A percentile compares a stretch with the other conserved stretches of the same genome.
Evolutionary conservation across 1,140 invertebrate species (phyloP).

Genomic region (Adoxophyes honmai): DNA sequence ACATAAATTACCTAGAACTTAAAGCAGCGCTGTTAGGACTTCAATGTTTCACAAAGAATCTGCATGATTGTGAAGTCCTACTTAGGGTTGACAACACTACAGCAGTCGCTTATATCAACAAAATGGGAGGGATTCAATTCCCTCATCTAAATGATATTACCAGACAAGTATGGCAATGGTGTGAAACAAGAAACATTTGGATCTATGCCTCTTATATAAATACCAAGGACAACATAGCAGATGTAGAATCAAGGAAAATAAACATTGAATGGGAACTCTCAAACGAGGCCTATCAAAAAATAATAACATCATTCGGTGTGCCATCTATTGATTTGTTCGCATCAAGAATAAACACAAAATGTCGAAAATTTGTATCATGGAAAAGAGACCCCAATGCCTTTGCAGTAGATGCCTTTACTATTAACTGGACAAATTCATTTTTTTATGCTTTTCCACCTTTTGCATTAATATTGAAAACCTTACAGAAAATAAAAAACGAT

Average conservation of each 20-base stretch:
- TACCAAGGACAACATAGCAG: no score
- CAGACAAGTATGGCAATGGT: conserved; percentile 12
- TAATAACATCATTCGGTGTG: conserved; percentile 16
- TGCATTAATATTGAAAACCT: conserved; percentile 7
- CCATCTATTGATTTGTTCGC: conserved; percentile 34
- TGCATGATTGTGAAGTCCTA: no score
- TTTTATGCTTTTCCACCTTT: conserved; percentile 19
- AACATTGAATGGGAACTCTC: conserved; percentile 31
- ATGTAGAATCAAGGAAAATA: conserved; percentile 27
- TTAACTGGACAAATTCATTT: background rate
- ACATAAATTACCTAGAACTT: no score
- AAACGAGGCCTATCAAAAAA: conserved; percentile 14
- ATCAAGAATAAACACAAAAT: conserved; percentile 26
- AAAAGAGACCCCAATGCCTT: no score
- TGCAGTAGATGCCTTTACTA: no score
- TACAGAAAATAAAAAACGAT: conserved; percentile 5
- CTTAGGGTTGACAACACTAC: no score
- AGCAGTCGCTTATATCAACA: no score
- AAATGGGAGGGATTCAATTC: no score
- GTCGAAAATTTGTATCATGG: background rate
- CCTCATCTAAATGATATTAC: background rate
- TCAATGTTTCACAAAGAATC: no score
- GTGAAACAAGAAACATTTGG: conserved; percentile 9
- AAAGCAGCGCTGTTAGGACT: no score
- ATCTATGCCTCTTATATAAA: conserved; percentile 5